A percentile compares a stretch with the other conserved stretches of the same genome.
phyloP scores from a whole-genome alignment of 2,888 invertebrate species.

The Noctua comes region DNA sequence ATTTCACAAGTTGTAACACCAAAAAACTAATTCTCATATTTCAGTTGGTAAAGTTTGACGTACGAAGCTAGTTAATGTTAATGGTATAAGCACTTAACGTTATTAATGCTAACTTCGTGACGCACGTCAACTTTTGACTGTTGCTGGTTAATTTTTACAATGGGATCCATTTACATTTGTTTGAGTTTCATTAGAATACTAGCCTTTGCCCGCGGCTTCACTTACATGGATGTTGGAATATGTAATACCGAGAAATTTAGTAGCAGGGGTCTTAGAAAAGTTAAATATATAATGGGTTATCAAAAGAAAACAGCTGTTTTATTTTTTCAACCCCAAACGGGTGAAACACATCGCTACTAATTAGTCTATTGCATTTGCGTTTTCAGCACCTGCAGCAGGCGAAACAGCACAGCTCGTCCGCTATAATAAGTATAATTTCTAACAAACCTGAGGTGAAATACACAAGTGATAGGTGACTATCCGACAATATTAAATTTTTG shows the following conservation, averaged over 20 bases:
- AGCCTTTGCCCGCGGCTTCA: background rate
- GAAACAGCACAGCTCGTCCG: too few species aligned
- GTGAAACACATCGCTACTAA: too few species aligned
- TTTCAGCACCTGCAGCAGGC: too few species aligned
- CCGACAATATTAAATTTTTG: too few species aligned
- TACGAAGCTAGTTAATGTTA: slow-evolving; percentile 36
- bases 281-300: too few species aligned
- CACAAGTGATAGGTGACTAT: too few species aligned
- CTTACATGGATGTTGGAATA: background rate
- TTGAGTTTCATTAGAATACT: slow-evolving; percentile 33
- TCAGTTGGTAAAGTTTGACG: slow-evolving; percentile 41
- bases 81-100: slow-evolving; percentile 55
- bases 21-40: slow-evolving; percentile 26
- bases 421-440: too few species aligned
- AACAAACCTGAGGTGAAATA: too few species aligned
- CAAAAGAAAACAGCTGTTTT: too few species aligned
- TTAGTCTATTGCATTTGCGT: too few species aligned
- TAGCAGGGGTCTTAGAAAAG: background rate
- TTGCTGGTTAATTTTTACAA: slow-evolving; percentile 40
- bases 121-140: slow-evolving; percentile 54
- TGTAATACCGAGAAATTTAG: background rate
- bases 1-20: slow-evolving; percentile 6
- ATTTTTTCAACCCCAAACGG: too few species aligned
- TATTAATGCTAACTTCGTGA: slow-evolving; percentile 62
- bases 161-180: slow-evolving; percentile 29